phyloP scores from a whole-genome alignment of 2,797 vertebrate genomes.

The Lemur catta region DNA sequence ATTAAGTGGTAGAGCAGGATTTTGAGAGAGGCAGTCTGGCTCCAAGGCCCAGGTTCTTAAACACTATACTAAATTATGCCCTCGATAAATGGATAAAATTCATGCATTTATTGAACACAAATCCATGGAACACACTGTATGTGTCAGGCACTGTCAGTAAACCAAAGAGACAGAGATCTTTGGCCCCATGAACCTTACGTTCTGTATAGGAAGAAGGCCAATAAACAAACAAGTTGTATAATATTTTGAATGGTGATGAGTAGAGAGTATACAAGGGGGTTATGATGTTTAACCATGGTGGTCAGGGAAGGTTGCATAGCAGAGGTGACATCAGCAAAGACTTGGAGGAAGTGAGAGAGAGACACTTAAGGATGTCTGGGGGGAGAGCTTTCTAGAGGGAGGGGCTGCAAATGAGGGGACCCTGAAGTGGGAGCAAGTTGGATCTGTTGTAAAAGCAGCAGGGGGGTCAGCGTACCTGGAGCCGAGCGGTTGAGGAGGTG shows the following conservation, averaged over 20 bases:
- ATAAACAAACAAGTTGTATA: neutral
- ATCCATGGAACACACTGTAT: neutral
- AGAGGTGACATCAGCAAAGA: neutral
- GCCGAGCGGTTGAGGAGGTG: neutral
- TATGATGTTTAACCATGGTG: neutral
- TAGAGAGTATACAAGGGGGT: neutral
- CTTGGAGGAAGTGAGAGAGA: neutral
- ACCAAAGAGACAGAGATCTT: neutral
- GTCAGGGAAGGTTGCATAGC: neutral
- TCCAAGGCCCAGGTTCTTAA: neutral
- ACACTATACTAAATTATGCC: neutral
- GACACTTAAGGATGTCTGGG: neutral
- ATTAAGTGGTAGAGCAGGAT: neutral
- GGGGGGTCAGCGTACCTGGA: neutral
- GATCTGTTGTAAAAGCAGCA: neutral
- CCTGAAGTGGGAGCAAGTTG: neutral
- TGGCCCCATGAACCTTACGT: neutral
- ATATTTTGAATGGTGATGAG: neutral
- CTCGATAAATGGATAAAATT: neutral
- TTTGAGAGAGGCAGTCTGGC: neutral
- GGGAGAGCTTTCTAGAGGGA: neutral
- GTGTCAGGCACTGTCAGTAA: neutral
- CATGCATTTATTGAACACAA: neutral
- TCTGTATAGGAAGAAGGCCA: neutral
- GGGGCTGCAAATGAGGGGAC: too few relatives aligned